Base-by-base conservation (phyloP, 2,113 vertebrate species). In the Eidolon helvum region DNA sequence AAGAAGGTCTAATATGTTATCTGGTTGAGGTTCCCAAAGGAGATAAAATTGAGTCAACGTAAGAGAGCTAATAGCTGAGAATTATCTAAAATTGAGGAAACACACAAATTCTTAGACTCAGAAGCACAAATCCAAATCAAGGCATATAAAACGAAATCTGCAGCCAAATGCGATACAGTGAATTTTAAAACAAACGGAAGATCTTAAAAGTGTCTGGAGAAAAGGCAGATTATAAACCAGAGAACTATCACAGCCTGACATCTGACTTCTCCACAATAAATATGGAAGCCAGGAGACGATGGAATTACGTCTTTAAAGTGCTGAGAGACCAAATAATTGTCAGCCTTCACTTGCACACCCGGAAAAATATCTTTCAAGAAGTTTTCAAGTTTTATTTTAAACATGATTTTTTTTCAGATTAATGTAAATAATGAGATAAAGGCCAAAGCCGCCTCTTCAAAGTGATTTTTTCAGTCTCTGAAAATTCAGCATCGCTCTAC, bases 211-310 rank as follows among this genome's bases (percentile, higher is more conserved):
- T n/a, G 4, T 18, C 59, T 61, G n/a, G 16, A 68, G 69, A 48
- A 61, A 92, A 77, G 10, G 59, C 2, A 33, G 38, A 2, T 57
- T 22, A 55, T 7, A 35, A 7, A 53, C 10, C 3, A 10, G 48
- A 30, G n/a, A 7, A n/a, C 2, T 6, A n/a, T 0, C 28, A 2
- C 28, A 6, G n/a, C 15, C n/a, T 30, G 33, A 21, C 43, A 16
- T 30, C 45, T 24, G 45, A 71, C 33, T 38, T 53, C 61, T 50
- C 26, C 9, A 19, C 0, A 0, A 21, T 40, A 16, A 65, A 12
- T 2, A 8, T n/a, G 72, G 38, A 33, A 40, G 87, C 53, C 35
- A 24, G 80, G 38, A 40, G 26, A 63, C 21, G 15, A 4, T 50
- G 33, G 57, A 57, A 35, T 18, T 0, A 19, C 1, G 2, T 50